Base-by-base conservation (phyloP, 2,888 invertebrate species). In the Coenonympha arcania region DNA sequence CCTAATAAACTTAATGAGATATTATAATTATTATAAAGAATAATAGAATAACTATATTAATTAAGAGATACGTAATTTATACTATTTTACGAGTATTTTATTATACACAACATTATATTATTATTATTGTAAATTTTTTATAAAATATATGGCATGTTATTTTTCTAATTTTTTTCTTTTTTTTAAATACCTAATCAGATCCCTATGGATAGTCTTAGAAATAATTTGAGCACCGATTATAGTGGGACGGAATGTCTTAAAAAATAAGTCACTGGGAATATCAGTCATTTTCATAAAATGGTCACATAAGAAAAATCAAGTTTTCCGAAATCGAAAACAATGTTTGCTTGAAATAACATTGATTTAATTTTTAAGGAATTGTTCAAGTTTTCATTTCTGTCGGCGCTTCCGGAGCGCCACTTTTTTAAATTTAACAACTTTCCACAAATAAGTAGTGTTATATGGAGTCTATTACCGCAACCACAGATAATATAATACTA, bases 91-190 rank as follows among this genome's bases (percentile, higher is more conserved):
- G n/a, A n/a, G n/a, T n/a, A 67, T 65, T 68, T 71, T 71, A 45
- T 66, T 71, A 71, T 72, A 73, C 69, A 73, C 69, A 72, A 71
- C 76, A 22, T 22, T 34, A 20, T 36, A 36, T 24, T 24, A 24
- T 24, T 24, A 24, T 24, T 30, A 30, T 39, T 39, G 75, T 79
- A 78, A 71, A 75, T 71, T 78, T 75, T 78, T 44, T 44, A 78
- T 75, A 73, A 80, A 84, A 83, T 86, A 85, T 85, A 86, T 80
- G 82, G 79, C 82, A 84, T 84, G 84, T 86, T 86, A 85, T 73
- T 84, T 85, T 80, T 75, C 78, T 78, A 71, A 19, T 68, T 39
- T n/a, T n/a, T n/a, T 13, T 37, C 8, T 26, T 41, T 50, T 50
- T 44, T 15, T 19, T 45, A 16, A 18, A 16, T 18, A 30, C 13